Evolutionary conservation across 2,113 vertebrate genomes (phyloP), one percentile per base, ranked within the genome.

Genomic region (Corvus hawaiiensis): DNA sequence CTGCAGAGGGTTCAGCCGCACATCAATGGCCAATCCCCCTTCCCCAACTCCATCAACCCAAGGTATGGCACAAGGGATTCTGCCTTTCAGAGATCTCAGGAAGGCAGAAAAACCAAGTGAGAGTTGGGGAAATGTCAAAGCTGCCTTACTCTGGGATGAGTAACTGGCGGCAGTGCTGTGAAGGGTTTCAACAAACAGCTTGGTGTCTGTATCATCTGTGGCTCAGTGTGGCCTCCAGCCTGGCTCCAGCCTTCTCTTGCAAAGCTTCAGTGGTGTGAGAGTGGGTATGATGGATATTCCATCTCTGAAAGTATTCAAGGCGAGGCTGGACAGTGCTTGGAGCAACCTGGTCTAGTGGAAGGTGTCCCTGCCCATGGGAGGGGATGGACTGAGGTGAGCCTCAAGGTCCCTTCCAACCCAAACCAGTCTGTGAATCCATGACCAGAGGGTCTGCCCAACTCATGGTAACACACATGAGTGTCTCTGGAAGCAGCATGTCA

Each of bases 401-500:
- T 69, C 30, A 19, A 16, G 30, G 26, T 32, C 12, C 30, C 30
- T 62, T 41, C 32, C 55, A 48, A 27, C 48, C 10, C 71, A 76
- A 69, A 16, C 7, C 72, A 27, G 21, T 10, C 24, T 76, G 48
- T 77, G 79, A 62, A 49, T 56, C 22, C 41, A 16, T 5, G 59
- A 11, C 30, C 89, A 55, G 32, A 77, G 76, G 71, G 13, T 41
- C 64, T 77, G 73, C 77, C 68, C 39, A 17, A 1, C 44, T 15
- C 7, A 2, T 0, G 35, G 59, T 33, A 32, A 5, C 5, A 7
- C 0, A 5, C 0, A 2, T 0, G 17, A n/a, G 54, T 11, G 6
- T 55, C 51, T 16, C 41, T 39, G 43, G 24, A 59, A 68, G 27
- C 41, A 48, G 91, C 16, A 3, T 27, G 33, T 55, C 72, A 81